Percentiles rank a stretch among this genome's conserved stretches.
These are phyloP conservation scores for Leptodirus hochenwartii DNA, from an alignment of 2,888 invertebrate genomes.

Conservation along the genomic window DNA sequence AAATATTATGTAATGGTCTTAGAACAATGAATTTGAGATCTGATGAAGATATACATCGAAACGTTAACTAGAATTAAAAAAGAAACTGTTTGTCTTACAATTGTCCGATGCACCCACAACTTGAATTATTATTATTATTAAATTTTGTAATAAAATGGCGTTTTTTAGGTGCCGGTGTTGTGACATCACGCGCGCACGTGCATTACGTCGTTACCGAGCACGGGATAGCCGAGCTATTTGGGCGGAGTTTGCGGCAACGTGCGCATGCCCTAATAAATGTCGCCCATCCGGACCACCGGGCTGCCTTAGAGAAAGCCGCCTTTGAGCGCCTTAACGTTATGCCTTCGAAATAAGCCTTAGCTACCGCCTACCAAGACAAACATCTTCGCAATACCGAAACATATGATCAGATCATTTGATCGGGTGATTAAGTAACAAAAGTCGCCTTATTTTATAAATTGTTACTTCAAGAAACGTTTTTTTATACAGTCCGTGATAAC, in stretches of 20 bases:
- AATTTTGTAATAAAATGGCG: too few relatives aligned
- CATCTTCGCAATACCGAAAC: too few relatives aligned
- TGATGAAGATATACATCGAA: too few relatives aligned
- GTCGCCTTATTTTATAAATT: not conserved
- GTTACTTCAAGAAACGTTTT: conserved; percentile 1
- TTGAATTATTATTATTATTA: conserved; percentile 7
- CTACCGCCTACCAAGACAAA: too few relatives aligned
- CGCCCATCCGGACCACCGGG: conserved; percentile 77
- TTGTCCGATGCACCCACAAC: too few relatives aligned
- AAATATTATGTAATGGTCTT: too few relatives aligned
- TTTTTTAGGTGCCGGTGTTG: conserved; percentile 77
- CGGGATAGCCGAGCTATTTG: conserved; percentile 79
- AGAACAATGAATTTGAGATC: too few relatives aligned
- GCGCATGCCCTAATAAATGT: conserved; percentile 78
- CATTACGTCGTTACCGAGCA: conserved; percentile 89
- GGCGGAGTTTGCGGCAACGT: conserved; percentile 73
- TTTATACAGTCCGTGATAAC: too few relatives aligned
- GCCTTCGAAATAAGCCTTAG: too few relatives aligned
- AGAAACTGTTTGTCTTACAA: too few relatives aligned
- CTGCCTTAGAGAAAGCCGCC: conserved; percentile 67
- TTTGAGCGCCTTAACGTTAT: conserved; percentile 67
- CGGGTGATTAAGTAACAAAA: conserved; percentile 1
- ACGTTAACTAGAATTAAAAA: too few relatives aligned
- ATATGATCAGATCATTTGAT: conserved; percentile 1
- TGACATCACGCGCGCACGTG: conserved; percentile 78